These are phyloP conservation scores for Agapornis canus DNA, from an alignment of 2,797 vertebrate species.

Conservation along the genomic window DNA sequence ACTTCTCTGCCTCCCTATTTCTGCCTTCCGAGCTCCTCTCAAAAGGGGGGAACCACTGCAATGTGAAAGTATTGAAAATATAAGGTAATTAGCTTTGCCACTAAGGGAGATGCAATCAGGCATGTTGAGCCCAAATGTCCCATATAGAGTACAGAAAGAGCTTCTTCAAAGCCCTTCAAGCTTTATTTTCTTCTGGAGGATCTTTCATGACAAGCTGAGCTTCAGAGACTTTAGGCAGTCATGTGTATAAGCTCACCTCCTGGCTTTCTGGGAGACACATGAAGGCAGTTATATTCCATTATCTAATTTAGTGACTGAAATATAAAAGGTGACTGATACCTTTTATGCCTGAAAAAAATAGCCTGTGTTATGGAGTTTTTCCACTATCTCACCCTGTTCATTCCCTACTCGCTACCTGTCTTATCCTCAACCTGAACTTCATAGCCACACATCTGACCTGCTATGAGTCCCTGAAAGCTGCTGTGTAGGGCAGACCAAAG, in stretches of 20 bases:
- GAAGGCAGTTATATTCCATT: not conserved
- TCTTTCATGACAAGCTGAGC: not conserved
- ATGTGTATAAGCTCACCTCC: accelerated
- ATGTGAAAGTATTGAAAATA: not conserved
- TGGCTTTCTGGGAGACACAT: not conserved
- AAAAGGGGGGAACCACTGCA: not conserved
- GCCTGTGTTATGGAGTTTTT: not conserved
- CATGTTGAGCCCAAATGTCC: not conserved
- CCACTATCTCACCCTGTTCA: not conserved
- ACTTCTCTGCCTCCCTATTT: not conserved
- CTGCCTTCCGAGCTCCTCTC: not conserved
- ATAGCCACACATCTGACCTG: not conserved
- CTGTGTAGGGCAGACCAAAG: not conserved
- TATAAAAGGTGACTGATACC: not conserved
- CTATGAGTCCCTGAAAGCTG: not conserved
- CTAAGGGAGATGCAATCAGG: no score
- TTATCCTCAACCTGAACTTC: not conserved
- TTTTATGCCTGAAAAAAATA: not conserved
- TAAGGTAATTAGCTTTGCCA: not conserved
- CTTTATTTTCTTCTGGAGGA: not conserved
- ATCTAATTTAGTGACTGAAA: not conserved
- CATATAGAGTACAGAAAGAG: not conserved
- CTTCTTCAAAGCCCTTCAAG: not conserved
- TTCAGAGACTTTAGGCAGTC: not conserved
- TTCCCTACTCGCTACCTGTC: accelerated